Evolutionary conservation across 2,113 vertebrate species (phyloP), one percentile per base, ranked within the genome.

Genomic region (Petrocephalus microphthalmus): DNA sequence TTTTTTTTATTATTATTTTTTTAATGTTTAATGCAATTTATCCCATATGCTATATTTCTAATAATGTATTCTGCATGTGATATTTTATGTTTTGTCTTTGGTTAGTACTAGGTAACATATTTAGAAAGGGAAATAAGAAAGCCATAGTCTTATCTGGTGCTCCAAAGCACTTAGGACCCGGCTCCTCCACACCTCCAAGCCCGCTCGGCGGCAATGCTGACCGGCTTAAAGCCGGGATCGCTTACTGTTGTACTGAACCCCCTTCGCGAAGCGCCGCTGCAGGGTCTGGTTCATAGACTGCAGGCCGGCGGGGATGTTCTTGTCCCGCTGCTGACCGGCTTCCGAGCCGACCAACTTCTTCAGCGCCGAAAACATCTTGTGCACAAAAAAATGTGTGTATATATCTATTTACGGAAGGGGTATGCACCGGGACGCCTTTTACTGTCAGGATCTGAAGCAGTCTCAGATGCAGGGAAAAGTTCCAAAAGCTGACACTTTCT

Each of bases 161-260:
- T 71, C 67, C 17, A 71, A 33, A 17, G 25, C 67, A 17, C 29
- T 74, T 74, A 15, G 67, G 25, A 13, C 67, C 15, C 13, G 29
- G 29, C 29, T 29, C 67, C 67, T 37, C 29, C 25, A 74, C 10
- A 74, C 5, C n/a, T 60, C 57, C 4, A 74, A 37, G 13, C 67
- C 25, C 67, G 25, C 29, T 37, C 67, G 10, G 29, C 67, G 29
- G 64, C 29, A 33, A 33, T 17, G 19, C 37, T 22, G 29, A 45
- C 42, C 7, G 17, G 8, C 15, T 20, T 20, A 42, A 20, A 45
- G 37, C 20, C 22, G 17, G 45, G 7, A 33, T 20, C 11, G 95
- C 97, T 96, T 94, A 97, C 96, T 97, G 94, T 97, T 97, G 78
- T 97, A 97, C 89, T 97, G 97, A 85, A 97, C 96, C 11, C 97